These are phyloP conservation scores for Eurytemora carolleeae DNA, from an alignment of 1,140 invertebrate species.

Conservation along the genomic window DNA sequence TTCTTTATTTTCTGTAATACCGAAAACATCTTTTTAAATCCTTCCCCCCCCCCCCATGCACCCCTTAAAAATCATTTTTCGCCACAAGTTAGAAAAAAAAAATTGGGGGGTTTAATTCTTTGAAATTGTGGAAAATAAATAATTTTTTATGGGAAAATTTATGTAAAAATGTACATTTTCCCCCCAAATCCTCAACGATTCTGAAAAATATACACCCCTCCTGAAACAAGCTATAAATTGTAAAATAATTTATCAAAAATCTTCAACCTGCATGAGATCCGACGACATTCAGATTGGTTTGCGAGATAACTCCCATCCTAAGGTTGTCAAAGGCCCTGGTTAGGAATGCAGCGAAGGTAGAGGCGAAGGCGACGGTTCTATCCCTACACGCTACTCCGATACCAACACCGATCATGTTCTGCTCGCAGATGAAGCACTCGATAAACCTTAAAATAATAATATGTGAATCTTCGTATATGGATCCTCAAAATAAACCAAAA, in stretches of 20 bases:
- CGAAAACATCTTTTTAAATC: too few relatives aligned
- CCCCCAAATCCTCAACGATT: constrained; percentile 30
- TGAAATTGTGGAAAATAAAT: too few relatives aligned
- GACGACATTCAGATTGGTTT: constrained; percentile 89
- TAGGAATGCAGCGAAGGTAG: constrained; percentile 95
- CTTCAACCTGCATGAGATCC: constrained; percentile 33
- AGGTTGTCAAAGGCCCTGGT: constrained; percentile 45
- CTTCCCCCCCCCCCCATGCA: too few relatives aligned
- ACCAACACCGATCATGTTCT: constrained; percentile 88
- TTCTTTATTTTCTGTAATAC: too few relatives aligned
- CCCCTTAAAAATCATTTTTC: too few relatives aligned
- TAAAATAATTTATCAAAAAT: too few relatives aligned
- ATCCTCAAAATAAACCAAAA: constrained; percentile 20
- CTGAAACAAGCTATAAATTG: too few relatives aligned
- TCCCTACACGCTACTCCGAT: constrained; percentile 76
- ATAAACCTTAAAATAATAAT: too few relatives aligned
- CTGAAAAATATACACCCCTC: constrained; percentile 91
- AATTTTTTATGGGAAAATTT: too few relatives aligned
- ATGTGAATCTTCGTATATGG: too few relatives aligned
- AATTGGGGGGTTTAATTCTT: too few relatives aligned
- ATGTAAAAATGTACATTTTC: background rate
- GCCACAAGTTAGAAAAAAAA: too few relatives aligned
- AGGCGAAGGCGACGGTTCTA: constrained; percentile 71
- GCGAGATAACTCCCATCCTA: constrained; percentile 95
- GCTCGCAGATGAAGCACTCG: constrained; percentile 97